Evolutionary conservation across 1,140 invertebrate species (phyloP), one percentile per base, ranked within the genome.

Genomic region (Tenebrio molitor): DNA sequence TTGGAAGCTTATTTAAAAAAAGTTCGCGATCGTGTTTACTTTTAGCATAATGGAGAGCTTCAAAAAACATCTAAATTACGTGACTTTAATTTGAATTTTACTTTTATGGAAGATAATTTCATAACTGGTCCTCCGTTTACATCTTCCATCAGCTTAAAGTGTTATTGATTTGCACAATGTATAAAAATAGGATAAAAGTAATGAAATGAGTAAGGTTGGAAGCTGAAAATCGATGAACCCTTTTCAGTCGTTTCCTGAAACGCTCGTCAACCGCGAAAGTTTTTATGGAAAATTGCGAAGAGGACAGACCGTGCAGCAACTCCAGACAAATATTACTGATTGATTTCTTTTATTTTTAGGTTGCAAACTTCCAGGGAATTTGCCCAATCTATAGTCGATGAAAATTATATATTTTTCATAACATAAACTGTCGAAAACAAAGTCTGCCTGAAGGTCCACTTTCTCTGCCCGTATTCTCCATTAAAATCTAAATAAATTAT

Each of bases 181-280:
- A 23, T 58, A 58, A 58, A 58, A 58, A 58, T 58, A 58, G 50
- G 50, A 58, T 58, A 29, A 58, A 50, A 58, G 50, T 58, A 58
- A 58, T 58, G 50, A 58, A 58, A 58, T 58, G 50, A 58, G 50
- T 58, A 29, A 25, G 50, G 21, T 29, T 58, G 50, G 50, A 58
- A 58, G 50, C 50, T 58, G 50, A 58, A 58, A 58, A 58, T 58
- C 50, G 50, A 58, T 58, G 50, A 58, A 58, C 50, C 50, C 50
- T 58, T 53, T 58, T 58, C 50, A 29, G 21, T 58, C 50, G 50
- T 58, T 58, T 58, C 50, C 50, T 58, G 50, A 58, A 58, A 58
- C 50, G 50, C 12, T 58, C 50, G 50, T 58, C 50, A 58, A 58
- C 50, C 50, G 23, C 25, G 23, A 14, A 58, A 58, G 21, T 53